A percentile compares a stretch with the other conserved stretches of the same genome.
These are phyloP conservation scores for Ptiloglossa arizonensis DNA, from an alignment of 1,140 invertebrate species.

Conservation along the genomic window DNA sequence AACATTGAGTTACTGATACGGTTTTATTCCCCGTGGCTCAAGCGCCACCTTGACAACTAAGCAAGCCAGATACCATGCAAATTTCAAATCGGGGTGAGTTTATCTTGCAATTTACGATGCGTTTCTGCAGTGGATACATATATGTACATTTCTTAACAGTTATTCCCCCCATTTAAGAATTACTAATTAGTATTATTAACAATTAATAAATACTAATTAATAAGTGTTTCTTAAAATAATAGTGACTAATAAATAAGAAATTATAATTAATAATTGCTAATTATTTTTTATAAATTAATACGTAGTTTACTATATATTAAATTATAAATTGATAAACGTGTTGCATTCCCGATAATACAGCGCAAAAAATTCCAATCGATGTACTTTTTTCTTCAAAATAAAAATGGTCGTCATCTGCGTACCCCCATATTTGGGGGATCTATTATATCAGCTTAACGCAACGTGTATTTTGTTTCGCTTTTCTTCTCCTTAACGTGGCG, in stretches of 20 bases:
- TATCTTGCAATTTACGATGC: neutral
- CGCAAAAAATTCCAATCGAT: neutral
- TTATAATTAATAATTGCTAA: no score
- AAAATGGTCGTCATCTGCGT: neutral
- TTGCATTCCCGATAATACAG: neutral
- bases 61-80: neutral
- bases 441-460: neutral
- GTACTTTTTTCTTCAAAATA: neutral
- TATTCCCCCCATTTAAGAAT: no score
- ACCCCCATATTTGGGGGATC: neutral
- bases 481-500: neutral
- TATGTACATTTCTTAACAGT: neutral
- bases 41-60: neutral
- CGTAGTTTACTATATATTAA: no score
- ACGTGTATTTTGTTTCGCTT: constrained; percentile 25
- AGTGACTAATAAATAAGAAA: no score
- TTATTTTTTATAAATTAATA: no score
- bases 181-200: no score
- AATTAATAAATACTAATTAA: no score
- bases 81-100: neutral
- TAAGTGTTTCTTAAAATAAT: no score
- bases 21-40: neutral
- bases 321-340: no score
- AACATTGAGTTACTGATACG: constrained; percentile 18
- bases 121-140: neutral